These are phyloP conservation scores for Psilopsiagon aymara DNA, from an alignment of 2,113 vertebrate genomes.

Conservation along the genomic window DNA sequence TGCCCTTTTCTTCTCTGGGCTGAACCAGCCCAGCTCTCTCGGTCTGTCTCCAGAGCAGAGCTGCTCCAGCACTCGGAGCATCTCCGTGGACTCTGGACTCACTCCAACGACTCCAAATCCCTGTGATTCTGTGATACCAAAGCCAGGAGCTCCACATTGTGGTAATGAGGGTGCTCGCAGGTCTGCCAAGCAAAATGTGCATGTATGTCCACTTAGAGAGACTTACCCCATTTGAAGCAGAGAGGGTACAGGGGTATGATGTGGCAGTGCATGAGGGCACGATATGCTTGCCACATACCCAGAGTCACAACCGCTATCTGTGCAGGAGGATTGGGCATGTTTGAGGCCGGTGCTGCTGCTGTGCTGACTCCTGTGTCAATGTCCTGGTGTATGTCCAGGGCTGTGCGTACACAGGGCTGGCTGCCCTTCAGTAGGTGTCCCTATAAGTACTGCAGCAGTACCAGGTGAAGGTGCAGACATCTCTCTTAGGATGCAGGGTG, in stretches of 20 bases:
- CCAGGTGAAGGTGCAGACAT: background rate
- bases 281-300: rapidly evolving
- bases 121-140: background rate
- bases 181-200: background rate
- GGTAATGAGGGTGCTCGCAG: background rate
- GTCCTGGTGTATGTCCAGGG: rapidly evolving
- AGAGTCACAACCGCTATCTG: rapidly evolving
- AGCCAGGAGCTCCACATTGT: background rate
- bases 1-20: background rate
- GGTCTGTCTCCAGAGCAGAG: background rate
- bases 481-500: rapidly evolving
- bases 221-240: rapidly evolving
- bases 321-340: background rate
- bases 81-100: background rate
- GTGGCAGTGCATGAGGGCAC: rapidly evolving
- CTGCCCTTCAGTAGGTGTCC: background rate
- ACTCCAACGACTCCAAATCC: background rate
- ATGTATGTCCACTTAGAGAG: background rate
- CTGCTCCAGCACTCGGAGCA: background rate
- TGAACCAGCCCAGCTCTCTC: background rate
- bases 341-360: background rate
- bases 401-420: background rate
- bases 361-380: rapidly evolving
- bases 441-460: background rate
- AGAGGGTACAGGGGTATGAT: too few relatives aligned